Base-by-base conservation (phyloP, 2,113 vertebrate genomes). In the Alaudala cheleensis region DNA sequence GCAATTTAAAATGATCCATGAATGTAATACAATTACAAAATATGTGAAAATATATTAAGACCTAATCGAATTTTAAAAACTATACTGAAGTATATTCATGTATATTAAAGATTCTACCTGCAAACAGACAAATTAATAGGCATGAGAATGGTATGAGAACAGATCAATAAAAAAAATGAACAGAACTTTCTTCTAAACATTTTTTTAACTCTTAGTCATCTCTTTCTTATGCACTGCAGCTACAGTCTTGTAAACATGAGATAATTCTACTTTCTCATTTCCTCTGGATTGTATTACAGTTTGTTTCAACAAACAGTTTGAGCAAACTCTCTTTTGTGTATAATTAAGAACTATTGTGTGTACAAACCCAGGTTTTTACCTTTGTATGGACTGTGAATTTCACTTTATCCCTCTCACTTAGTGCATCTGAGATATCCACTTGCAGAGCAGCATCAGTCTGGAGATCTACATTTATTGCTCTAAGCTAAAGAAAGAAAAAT, bases 321-420 rank as follows among this genome's bases (percentile, higher is more conserved):
- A 62, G 47, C 24, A 92, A 85, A 69, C 2, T 47, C 60, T 69
- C 33, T 76, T 49, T 80, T 18, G 54, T 20, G 49, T 17, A 18
- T 42, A 92, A 84, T 69, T 64, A 92, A 29, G 33, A 79, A 50
- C 65, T 22, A 6, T 5, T 76, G 7, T 26, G 0, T 33, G 5
- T 44, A 73, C 34, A 92, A 91, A 93, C n/a, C 22, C 47, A 94
- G 71, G 50, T 61, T 90, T 86, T 97, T 97, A 99, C 99, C 99
- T 99, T 99, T 90, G 99, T 99, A 97, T 99, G 99, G 64, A 99
- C 99, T 16, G 99, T 99, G 96, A 99, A 99, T 97, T 99, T 99
- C 91, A 99, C 99, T 98, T 99, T 99, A 97, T 99, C 99, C 92
- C 99, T 98, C 95, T 99, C 99, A 80, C 99, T 99, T 74, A 99